Base-by-base conservation (phyloP, 2,113 vertebrate genomes). In the Epinephelus lanceolatus region DNA sequence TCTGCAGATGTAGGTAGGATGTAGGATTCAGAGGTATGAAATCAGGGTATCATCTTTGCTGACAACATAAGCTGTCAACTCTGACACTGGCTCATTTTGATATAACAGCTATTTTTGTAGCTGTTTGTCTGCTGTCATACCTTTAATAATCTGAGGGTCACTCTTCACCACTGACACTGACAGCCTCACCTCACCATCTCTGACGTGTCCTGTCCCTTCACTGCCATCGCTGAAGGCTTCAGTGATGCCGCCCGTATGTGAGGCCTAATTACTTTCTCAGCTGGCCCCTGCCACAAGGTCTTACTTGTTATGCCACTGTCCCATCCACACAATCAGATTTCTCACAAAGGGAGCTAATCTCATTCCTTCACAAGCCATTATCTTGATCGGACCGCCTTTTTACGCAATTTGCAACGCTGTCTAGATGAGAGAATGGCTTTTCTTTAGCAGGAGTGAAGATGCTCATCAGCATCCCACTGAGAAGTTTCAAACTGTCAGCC, bases 401-500 rank as follows among this genome's bases (percentile, higher is more conserved):
- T 78, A 84, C 51, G 3, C 84, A 83, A 93, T 94, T 90, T 84
- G 87, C 77, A 66, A 80, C 8, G 52, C 89, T 71, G 81, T 85
- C 88, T 91, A 85, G 86, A 92, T 84, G 89, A 95, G 88, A 86
- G 86, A 92, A 85, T 88, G 88, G 87, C 91, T 94, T 94, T 94
- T 80, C 89, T 90, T 91, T 78, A 66, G 84, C 73, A 6, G 55
- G 83, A 88, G 82, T 59, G 80, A 84, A 88, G 90, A 90, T 15
- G 55, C 86, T 87, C 84, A 84, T 89, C 92, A 83, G 83, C 81
- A 84, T 87, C 88, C 85, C 71, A 57, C 95, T 57, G 84, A 76
- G 93, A 96, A 96, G 95, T 94, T 90, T 92, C 89, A 92, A 90
- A 95, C 90, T 93, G 91, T 95, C 91, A 93, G 95, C 88, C 95